Conservation (phyloP, 2,113 vertebrate genomes). For the Bubo bubo region DNA sequence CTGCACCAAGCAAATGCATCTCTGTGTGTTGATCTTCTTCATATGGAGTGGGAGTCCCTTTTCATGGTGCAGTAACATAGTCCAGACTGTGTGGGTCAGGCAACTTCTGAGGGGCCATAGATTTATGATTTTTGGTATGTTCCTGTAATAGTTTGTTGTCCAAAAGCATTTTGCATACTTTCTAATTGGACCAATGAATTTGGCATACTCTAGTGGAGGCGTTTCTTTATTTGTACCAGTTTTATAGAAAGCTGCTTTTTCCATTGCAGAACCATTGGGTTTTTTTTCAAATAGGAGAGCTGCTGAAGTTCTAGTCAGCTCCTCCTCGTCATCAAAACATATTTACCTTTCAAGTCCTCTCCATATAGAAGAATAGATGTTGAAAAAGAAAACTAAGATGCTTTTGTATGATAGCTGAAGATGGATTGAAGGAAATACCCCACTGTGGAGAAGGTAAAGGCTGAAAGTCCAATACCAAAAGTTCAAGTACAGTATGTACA, state of each 20-base stretch:
- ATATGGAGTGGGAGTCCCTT: accelerated
- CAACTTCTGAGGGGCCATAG: neutral
- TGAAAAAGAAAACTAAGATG: neutral
- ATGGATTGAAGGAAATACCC: neutral
- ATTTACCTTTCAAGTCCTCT: neutral
- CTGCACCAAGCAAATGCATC: neutral
- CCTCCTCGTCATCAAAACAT: neutral
- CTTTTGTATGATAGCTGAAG: neutral
- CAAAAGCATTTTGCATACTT: neutral
- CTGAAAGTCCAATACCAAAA: neutral
- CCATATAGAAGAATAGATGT: neutral
- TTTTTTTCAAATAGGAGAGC: neutral
- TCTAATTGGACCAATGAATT: neutral
- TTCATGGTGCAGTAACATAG: neutral
- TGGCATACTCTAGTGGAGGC: neutral
- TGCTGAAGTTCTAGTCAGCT: neutral
- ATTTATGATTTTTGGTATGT: neutral
- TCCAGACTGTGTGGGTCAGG: neutral
- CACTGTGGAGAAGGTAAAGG: neutral
- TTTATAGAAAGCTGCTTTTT: neutral
- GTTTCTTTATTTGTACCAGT: neutral
- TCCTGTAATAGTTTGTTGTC: neutral
- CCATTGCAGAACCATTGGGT: neutral
- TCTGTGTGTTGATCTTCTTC: neutral
- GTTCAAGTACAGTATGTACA: neutral